A percentile compares a stretch with the other conserved stretches of the same genome.
Conservation (phyloP, 23 tunicate genomes). For the Ciona savignyi region DNA sequence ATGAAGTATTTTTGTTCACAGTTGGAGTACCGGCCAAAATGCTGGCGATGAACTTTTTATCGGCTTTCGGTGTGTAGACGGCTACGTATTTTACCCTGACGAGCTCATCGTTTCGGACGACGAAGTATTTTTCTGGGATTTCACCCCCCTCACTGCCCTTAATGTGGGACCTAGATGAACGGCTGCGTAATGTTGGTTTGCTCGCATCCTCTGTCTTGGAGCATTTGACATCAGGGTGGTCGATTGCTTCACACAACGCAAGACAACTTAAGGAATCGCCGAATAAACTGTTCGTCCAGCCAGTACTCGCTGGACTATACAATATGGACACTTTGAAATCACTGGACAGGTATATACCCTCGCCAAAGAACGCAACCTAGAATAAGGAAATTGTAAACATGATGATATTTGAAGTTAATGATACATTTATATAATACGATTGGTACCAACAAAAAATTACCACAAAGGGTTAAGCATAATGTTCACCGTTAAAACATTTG, state of each 20-base stretch:
- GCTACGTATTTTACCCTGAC: slow-evolving; percentile 64
- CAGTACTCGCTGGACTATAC: slow-evolving; percentile 45
- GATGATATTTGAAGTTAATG: too few species aligned
- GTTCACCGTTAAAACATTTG: too few species aligned
- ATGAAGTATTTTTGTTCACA: not conserved
- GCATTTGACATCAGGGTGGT: slow-evolving; percentile 89
- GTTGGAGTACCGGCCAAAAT: not conserved
- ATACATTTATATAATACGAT: too few species aligned
- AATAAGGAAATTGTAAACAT: slow-evolving; percentile 5
- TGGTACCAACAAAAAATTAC: too few species aligned
- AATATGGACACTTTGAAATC: slow-evolving; percentile 37
- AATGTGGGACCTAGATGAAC: slow-evolving; percentile 30
- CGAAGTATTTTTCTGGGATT: slow-evolving; percentile 79
- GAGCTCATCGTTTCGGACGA: slow-evolving; percentile 81
- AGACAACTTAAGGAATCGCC: slow-evolving; percentile 68
- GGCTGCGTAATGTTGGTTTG: not conserved
- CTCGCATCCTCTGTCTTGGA: slow-evolving; percentile 13
- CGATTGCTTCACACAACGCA: slow-evolving; percentile 78
- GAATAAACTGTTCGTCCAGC: slow-evolving; percentile 46
- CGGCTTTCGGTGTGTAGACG: slow-evolving; percentile 44
- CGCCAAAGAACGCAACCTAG: slow-evolving; percentile 73
- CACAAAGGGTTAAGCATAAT: too few species aligned
- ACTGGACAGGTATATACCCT: slow-evolving; percentile 83
- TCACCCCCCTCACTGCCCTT: slow-evolving; percentile 85
- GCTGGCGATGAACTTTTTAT: slow-evolving; percentile 1